Evolutionary conservation across 1,140 invertebrate species (phyloP).

Genomic region (Propsilocerus akamusi): DNA sequence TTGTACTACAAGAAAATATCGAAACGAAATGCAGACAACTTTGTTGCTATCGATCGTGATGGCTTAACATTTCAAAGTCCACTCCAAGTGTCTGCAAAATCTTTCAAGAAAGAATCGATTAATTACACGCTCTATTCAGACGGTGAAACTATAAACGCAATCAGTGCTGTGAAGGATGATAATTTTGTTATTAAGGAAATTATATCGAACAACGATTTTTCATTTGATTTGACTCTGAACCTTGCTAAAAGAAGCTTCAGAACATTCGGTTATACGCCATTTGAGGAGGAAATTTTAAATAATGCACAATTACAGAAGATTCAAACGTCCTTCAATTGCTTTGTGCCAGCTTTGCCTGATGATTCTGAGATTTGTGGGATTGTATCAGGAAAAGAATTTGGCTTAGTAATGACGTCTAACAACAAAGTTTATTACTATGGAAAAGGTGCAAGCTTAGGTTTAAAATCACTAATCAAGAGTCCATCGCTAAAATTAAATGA

Average conservation of each 20-base stretch:
- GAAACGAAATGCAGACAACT: conserved; percentile 14
- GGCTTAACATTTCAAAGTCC: not conserved
- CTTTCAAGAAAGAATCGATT: not conserved
- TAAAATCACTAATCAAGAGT: conserved; percentile 26
- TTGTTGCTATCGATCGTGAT: not conserved
- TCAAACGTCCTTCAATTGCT: conserved; percentile 21
- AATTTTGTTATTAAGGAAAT: conserved; percentile 3
- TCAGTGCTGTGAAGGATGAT: conserved; percentile 21
- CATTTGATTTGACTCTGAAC: conserved; percentile 53
- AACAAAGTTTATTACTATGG: conserved; percentile 66
- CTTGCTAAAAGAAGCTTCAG: conserved; percentile 64
- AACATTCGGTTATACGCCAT: conserved; percentile 47
- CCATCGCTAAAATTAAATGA: conserved; percentile 53
- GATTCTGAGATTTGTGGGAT: conserved; percentile 18
- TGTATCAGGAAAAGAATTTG: conserved; percentile 66
- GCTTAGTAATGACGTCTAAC: conserved; percentile 47
- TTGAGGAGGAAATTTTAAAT: conserved; percentile 41
- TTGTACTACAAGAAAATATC: conserved; percentile 20
- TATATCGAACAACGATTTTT: conserved; percentile 9
- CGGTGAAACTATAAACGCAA: conserved; percentile 23
- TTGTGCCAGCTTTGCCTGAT: conserved; percentile 21
- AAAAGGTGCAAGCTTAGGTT: conserved; percentile 39
- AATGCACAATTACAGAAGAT: conserved; percentile 24
- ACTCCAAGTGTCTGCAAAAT: not conserved
- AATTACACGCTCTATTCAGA: conserved; percentile 23